Percentiles rank a stretch among this genome's conserved stretches.
Conservation (phyloP, 2,888 invertebrate species). For the Spisula subtruncata region DNA sequence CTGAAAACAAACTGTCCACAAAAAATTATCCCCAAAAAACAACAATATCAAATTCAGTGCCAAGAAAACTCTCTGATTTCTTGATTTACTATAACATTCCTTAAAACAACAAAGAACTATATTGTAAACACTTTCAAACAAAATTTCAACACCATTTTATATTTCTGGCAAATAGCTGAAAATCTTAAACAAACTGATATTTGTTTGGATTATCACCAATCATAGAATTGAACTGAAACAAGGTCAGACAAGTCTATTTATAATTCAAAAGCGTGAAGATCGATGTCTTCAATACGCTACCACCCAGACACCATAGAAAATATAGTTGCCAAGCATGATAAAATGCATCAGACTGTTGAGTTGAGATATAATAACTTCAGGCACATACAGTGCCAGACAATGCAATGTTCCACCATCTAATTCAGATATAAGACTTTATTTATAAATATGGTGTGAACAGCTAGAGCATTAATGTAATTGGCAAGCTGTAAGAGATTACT, state of each 20-base stretch:
- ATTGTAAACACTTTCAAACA: background rate
- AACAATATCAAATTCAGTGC: background rate
- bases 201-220: conserved; percentile 6
- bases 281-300: background rate
- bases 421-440: background rate
- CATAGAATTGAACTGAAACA: background rate
- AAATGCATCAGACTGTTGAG: background rate
- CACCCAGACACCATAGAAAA: background rate
- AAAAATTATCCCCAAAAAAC: too few species aligned
- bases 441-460: too few species aligned
- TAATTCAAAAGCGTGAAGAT: background rate
- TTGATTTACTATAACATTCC: background rate
- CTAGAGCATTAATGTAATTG: too few species aligned
- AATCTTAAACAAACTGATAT: conserved; percentile 20
- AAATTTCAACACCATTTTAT: background rate
- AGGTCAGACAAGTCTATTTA: background rate
- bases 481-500: too few species aligned
- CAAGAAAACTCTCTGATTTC: background rate
- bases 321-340: background rate
- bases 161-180: conserved; percentile 4
- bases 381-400: background rate
- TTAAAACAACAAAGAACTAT: background rate
- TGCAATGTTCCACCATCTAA: background rate
- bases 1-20: too few species aligned
- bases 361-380: background rate